A percentile compares a stretch with the other conserved stretches of the same genome.
Evolutionary conservation across 2,888 invertebrate species (phyloP).

Genomic region (Calliscelio sp.): DNA sequence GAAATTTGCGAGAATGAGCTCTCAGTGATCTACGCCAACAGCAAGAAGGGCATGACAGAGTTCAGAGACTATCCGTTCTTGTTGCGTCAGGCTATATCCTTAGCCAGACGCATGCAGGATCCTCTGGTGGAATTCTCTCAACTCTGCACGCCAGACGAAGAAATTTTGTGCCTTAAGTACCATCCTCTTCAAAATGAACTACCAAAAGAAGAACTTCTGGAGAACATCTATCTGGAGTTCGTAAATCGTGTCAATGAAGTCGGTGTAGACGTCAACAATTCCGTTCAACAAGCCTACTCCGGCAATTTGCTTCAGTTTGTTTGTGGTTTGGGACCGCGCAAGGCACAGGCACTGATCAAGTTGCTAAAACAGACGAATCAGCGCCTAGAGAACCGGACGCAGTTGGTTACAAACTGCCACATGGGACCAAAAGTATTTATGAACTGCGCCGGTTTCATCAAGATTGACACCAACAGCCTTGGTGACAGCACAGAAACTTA

Average conservation of each 20-base stretch:
- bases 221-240: slow-evolving; percentile 94
- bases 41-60: slow-evolving; percentile 94
- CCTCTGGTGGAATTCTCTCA: slow-evolving; percentile 98
- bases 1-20: slow-evolving; percentile 98
- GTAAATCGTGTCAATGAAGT: slow-evolving; percentile 99
- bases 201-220: slow-evolving; percentile 94
- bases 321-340: slow-evolving; percentile 98
- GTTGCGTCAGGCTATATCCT: slow-evolving; percentile 96
- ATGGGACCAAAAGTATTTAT: slow-evolving; percentile 99
- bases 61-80: slow-evolving; percentile 97
- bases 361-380: slow-evolving; percentile 96
- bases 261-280: slow-evolving; percentile 98
- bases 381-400: slow-evolving; percentile 96
- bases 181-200: slow-evolving; percentile 92
- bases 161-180: slow-evolving; percentile 97
- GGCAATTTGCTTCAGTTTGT: slow-evolving; percentile 97
- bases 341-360: slow-evolving; percentile 95
- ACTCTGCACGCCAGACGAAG: slow-evolving; percentile 97
- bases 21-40: slow-evolving; percentile 96
- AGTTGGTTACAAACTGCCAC: slow-evolving; percentile 96
- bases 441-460: slow-evolving; percentile 99
- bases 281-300: slow-evolving; percentile 95
- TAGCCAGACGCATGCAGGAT: slow-evolving; percentile 97
- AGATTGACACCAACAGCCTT: slow-evolving; percentile 98
- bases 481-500: slow-evolving; percentile 98